Evolutionary conservation across 2,113 vertebrate genomes (phyloP).

Genomic region (Elephantulus edwardii): DNA sequence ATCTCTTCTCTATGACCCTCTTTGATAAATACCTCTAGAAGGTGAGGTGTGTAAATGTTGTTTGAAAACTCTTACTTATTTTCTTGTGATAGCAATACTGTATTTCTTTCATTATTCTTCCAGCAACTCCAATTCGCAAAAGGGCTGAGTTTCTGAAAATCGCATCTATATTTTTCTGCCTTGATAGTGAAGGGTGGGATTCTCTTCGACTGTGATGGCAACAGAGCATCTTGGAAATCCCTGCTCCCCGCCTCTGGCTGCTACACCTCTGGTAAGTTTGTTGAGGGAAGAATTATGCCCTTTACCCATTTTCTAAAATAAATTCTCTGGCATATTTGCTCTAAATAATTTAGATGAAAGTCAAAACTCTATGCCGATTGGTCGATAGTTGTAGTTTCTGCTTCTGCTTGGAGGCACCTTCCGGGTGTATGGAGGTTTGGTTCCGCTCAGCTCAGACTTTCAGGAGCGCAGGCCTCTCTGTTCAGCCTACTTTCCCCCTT

Average conservation of each 20-base stretch:
- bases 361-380: background rate
- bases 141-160: conserved; percentile 26
- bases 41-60: background rate
- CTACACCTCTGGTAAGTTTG: background rate
- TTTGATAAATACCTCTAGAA: background rate
- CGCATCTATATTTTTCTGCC: background rate
- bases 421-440: background rate
- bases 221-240: background rate
- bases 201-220: background rate
- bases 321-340: background rate
- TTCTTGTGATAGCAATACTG: conserved; percentile 53
- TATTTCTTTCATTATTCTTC: conserved; percentile 58
- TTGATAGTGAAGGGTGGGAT: conserved; percentile 36
- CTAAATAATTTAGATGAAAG: background rate
- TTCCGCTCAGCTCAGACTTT: background rate
- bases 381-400: background rate
- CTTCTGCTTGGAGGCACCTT: background rate
- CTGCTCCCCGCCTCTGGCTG: background rate
- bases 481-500: background rate
- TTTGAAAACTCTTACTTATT: conserved; percentile 64
- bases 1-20: background rate
- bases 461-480: background rate
- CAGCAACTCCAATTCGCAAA: conserved; percentile 30
- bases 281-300: background rate
- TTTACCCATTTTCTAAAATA: conserved; percentile 8